Base-by-base conservation (phyloP, 2,113 vertebrate genomes). In the Heterotilapia buettikoferi region DNA sequence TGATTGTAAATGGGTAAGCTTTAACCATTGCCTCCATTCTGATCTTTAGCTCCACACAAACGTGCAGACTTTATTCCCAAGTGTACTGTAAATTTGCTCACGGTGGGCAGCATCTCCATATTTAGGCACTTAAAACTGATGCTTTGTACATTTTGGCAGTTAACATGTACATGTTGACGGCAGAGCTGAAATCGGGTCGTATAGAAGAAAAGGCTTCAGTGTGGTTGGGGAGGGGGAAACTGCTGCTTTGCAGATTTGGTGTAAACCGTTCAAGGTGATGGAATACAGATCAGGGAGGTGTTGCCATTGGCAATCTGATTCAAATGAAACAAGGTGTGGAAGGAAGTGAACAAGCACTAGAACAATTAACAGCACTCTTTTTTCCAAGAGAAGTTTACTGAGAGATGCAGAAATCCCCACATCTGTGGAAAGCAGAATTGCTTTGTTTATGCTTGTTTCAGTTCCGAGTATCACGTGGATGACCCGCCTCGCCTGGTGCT, bases 381-480 rank as follows among this genome's bases (percentile, higher is more conserved):
- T 92, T 26, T 90, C 73, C 89, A 71, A 59, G 68, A 59, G 88
- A 82, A 84, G 92, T 95, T 94, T 86, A 90, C 85, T 8, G 19
- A 92, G 88, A 82, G 66, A 83, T 38, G 63, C 82, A 82, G 54
- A 92, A 86, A 86, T 50, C 83, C 45, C 81, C 85, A 92, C 91
- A 92, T 93, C 84, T 93, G 91, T 36, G 84, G 76, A 85, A 83
- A 87, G 89, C 38, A 16, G 31, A 88, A 76, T 85, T 40, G 81
- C 80, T 86, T 52, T 90, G 40, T 95, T 85, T 96, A 84, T 94
- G 89, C 93, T 84, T 79, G 9, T 95, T 36, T 82, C 24, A 99
- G 99, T 83, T 97, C 93, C 1, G 99, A 99, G 93, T 99, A 99
- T 96, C 97, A 97, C 1, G 98, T 99, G 93, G 97, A 97, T 0